Percentiles rank a stretch among this genome's conserved stretches.
Evolutionary conservation across 2,797 vertebrate genomes (phyloP).

Genomic region (Euthynnus affinis): DNA sequence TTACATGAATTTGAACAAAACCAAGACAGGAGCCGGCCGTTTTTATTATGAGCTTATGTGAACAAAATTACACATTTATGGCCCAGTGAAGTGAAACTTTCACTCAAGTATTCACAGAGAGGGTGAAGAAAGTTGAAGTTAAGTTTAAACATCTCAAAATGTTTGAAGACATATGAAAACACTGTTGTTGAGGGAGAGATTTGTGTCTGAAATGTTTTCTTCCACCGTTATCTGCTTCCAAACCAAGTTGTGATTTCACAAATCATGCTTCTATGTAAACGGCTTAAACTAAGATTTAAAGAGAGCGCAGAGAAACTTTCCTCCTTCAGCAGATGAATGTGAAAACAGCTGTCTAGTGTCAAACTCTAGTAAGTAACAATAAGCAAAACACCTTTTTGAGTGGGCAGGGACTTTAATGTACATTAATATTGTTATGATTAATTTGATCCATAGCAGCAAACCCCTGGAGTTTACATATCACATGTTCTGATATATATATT

Average conservation of each 20-base stretch:
- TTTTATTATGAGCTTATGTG: not conserved
- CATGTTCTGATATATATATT: not conserved
- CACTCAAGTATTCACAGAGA: too few relatives aligned
- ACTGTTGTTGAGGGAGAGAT: not conserved
- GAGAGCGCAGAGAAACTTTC: not conserved
- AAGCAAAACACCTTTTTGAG: not conserved
- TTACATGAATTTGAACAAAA: not conserved
- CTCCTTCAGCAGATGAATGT: not conserved
- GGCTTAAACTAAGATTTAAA: conserved; percentile 2
- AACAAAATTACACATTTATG: not conserved
- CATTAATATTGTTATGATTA: not conserved
- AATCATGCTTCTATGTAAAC: not conserved
- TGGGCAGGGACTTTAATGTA: not conserved
- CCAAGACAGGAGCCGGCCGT: not conserved
- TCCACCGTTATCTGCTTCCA: not conserved
- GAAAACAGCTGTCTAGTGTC: not conserved
- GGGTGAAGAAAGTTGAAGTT: not conserved
- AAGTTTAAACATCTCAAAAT: not conserved
- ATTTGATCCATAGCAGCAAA: not conserved
- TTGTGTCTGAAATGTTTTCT: not conserved
- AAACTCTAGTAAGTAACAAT: not conserved
- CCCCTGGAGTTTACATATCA: not conserved
- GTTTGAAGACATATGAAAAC: not conserved
- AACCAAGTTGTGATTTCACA: not conserved
- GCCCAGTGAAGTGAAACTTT: too few relatives aligned